Evolutionary conservation across 2,888 invertebrate species (phyloP), one percentile per base, ranked within the genome.

Genomic region (Laspeyria flexula): DNA sequence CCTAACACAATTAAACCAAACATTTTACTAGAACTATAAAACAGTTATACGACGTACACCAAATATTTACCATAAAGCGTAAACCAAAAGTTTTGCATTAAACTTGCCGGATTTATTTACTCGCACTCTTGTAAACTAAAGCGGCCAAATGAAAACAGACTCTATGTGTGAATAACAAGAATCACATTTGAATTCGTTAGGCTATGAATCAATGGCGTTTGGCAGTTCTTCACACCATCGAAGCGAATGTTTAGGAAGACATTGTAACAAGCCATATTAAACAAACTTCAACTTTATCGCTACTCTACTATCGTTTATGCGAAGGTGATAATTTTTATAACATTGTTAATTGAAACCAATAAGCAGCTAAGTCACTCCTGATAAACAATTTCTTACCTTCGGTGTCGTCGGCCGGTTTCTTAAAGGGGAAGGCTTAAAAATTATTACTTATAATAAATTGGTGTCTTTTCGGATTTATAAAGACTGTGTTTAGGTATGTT

Each of bases 61-160:
- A 92, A 91, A 92, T 92, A 92, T 92, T 92, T 92, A 92, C 90
- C 90, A 91, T 91, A 90, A 90, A 90, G 88, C 90, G 91, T 91
- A 90, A 91, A 91, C 90, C 90, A 88, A 90, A 90, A 90, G 86
- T 89, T 91, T 91, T 90, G 91, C 91, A 91, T 90, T 90, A 86
- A 89, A 88, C 88, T 88, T 79, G 83, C 83, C 79, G 79, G 86
- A 85, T 90, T 89, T 90, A 90, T 90, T 90, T 90, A 89, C 86
- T 81, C 78, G 71, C 67, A 75, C 71, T 77, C 73, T 76, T 77
- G 78, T 87, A 84, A 83, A 84, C 83, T 67, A 67, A 66, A 52
- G 34, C 31, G 30, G 54, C 25, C 71, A 57, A 54, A 51, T 57
- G 37, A 88, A 72, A 76, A 59, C 72, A 52, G 63, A 60, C 83